phyloP scores from a whole-genome alignment of 2,888 invertebrate genomes.

The Epsilonema sp. region DNA sequence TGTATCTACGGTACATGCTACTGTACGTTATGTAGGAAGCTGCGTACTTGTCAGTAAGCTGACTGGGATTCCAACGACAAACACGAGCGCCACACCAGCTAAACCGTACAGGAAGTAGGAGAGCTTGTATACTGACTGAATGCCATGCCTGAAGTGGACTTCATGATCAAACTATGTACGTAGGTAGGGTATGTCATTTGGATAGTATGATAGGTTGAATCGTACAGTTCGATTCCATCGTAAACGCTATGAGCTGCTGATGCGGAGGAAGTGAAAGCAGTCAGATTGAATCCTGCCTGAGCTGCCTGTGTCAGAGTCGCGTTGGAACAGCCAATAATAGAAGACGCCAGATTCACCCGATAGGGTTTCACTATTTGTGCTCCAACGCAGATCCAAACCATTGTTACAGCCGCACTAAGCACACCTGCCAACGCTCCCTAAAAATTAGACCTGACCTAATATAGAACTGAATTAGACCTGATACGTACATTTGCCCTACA shows the following conservation, averaged over 20 bases:
- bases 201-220: neutral
- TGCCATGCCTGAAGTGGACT: slow-evolving; percentile 12
- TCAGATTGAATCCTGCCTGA: neutral
- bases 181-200: too few relatives aligned
- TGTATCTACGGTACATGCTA: too few relatives aligned
- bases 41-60: slow-evolving; percentile 8
- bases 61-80: slow-evolving; percentile 11
- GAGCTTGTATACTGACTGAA: slow-evolving; percentile 28
- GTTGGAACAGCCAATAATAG: neutral
- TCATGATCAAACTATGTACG: too few relatives aligned
- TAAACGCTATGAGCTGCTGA: neutral
- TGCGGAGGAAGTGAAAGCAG: neutral
- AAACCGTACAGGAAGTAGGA: slow-evolving; percentile 34
- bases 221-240: neutral
- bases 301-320: neutral
- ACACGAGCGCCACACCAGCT: slow-evolving; percentile 22
- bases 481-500: too few relatives aligned
- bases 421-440: slow-evolving; percentile 5
- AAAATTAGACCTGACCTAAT: slow-evolving; percentile 23
- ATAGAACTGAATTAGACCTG: too few relatives aligned
- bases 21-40: too few relatives aligned
- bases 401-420: neutral
- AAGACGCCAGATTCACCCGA: neutral
- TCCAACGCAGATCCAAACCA: neutral
- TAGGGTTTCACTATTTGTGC: neutral